Conservation (phyloP, 2,797 vertebrate species). For the Xenops minutus region DNA sequence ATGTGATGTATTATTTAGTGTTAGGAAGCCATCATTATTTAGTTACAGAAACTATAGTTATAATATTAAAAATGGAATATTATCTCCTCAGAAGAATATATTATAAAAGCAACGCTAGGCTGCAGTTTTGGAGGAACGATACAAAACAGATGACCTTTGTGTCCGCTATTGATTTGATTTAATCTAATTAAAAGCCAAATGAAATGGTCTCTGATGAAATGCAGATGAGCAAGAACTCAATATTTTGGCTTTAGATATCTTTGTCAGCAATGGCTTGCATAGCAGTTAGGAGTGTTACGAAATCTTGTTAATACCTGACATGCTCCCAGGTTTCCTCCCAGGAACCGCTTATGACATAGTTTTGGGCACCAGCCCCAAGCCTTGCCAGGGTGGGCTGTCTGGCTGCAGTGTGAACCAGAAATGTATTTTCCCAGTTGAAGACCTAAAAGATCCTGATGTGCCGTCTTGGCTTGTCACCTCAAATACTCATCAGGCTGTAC, state of each 20-base stretch:
- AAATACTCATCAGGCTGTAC: neutral
- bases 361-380: neutral
- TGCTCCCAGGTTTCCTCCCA: neutral
- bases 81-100: neutral
- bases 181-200: neutral
- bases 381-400: neutral
- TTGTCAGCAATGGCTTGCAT: neutral
- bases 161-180: neutral
- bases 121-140: neutral
- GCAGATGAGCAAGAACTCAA: neutral
- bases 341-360: neutral
- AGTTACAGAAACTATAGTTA: neutral
- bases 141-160: neutral
- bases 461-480: neutral
- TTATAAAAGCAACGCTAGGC: neutral
- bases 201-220: neutral
- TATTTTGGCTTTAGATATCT: neutral
- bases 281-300: neutral
- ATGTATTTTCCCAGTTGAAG: neutral
- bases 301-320: neutral
- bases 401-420: neutral
- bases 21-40: neutral
- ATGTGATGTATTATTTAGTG: neutral
- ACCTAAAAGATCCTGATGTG: neutral
- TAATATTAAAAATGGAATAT: neutral